Percentiles rank a stretch among this genome's conserved stretches.
Evolutionary conservation across 2,888 invertebrate species (phyloP).

Genomic region (Catocala nupta): DNA sequence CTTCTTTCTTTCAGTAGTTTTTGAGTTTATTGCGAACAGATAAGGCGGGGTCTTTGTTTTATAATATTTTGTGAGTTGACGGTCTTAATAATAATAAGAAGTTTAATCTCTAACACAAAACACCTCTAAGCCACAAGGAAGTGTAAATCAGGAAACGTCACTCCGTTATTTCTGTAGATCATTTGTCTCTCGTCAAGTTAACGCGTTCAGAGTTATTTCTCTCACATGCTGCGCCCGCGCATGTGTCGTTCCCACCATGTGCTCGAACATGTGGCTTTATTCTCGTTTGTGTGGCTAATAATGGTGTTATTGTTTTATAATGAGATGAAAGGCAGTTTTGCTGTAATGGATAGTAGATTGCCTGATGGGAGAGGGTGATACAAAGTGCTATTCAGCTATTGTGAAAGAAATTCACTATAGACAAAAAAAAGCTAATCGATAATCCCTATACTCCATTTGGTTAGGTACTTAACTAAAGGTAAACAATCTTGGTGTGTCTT

Average conservation of each 20-base stretch:
- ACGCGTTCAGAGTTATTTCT: conserved; percentile 23
- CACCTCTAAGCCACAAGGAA: conserved; percentile 32
- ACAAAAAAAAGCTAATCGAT: no score
- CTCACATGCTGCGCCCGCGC: conserved; percentile 17
- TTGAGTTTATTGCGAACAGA: no score
- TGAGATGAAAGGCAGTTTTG: not conserved
- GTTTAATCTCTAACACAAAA: conserved; percentile 10
- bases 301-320: conserved; percentile 25
- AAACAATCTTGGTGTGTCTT: no score
- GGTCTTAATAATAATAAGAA: not conserved
- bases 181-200: conserved; percentile 51
- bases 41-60: no score
- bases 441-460: no score
- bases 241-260: conserved; percentile 40
- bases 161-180: conserved; percentile 41
- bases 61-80: no score
- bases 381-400: no score
- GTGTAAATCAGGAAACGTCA: conserved; percentile 48
- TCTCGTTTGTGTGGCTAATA: conserved; percentile 13
- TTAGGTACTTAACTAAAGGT: no score
- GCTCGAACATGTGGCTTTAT: conserved; percentile 32
- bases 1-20: no score
- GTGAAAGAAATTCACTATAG: no score
- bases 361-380: no score
- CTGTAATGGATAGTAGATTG: not conserved